phyloP scores from a whole-genome alignment of 1,140 invertebrate species.

The Cephus cinctus region DNA sequence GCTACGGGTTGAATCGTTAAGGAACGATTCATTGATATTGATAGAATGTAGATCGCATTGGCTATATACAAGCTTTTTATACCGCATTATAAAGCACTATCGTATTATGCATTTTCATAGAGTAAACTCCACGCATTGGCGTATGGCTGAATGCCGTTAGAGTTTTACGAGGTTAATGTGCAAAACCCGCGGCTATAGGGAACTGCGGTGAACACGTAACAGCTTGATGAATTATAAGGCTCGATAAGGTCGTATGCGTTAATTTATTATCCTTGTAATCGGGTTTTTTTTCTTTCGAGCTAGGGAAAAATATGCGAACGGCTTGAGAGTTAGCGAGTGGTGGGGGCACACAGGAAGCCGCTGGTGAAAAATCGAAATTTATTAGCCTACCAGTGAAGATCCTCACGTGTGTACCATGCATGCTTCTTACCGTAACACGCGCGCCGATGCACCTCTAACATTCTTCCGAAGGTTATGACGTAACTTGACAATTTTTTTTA shows the following conservation, averaged over 20 bases:
- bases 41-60: too few relatives aligned
- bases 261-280: slow-evolving; percentile 47
- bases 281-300: slow-evolving; percentile 21
- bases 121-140: too few relatives aligned
- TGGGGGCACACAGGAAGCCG: slow-evolving; percentile 10
- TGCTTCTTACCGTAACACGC: neutral
- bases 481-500: neutral
- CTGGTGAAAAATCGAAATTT: slow-evolving; percentile 31
- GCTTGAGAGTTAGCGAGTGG: slow-evolving; percentile 11
- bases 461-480: slow-evolving; percentile 18
- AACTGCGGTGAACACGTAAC: slow-evolving; percentile 29
- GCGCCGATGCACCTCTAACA: slow-evolving; percentile 21
- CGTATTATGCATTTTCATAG: too few relatives aligned
- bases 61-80: too few relatives aligned
- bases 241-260: slow-evolving; percentile 46
- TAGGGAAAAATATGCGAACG: slow-evolving; percentile 14
- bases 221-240: slow-evolving; percentile 45
- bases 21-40: too few relatives aligned
- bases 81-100: too few relatives aligned
- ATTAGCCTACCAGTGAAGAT: slow-evolving; percentile 22
- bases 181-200: slow-evolving; percentile 22
- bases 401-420: slow-evolving; percentile 2
- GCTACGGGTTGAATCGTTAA: too few relatives aligned
- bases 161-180: slow-evolving; percentile 42
- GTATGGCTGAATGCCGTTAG: too few relatives aligned